Evolutionary conservation across 92 coral and sea anemone species (phyloP), one percentile per base, ranked within the genome.

Genomic region (Porites evermanni): DNA sequence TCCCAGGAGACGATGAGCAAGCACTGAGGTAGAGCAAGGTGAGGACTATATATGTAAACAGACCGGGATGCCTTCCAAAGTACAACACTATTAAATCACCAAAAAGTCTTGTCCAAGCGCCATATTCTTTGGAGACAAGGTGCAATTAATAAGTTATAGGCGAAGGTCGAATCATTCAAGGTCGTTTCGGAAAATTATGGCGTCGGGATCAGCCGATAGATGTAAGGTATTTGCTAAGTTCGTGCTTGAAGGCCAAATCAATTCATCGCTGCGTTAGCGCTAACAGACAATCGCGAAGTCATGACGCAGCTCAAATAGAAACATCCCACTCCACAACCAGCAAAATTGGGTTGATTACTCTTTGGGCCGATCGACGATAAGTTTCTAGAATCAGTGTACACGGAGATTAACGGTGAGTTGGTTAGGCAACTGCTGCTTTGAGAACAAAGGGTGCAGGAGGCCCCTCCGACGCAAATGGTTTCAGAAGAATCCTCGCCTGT

Each of bases 391-490:
- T 89, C 26, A 29, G 32, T 29, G 32, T 29, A 2, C 32, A 29
- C 32, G 32, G 32, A 29, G 32, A 29, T 29, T 29, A 75, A 78
- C 54, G 75, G 93, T 2, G 86, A 89, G 16, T 85, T 72, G 89
- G 68, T 89, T 53, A 84, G 92, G 53, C 69, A 88, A 75, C 32
- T 29, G 84, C 92, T 16, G 92, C 92, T n/a, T 38, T 88, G 78
- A 16, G 89, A 66, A 75, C 89, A 61, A 88, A 88, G 61, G 91
- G 91, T 19, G 53, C 84, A 11, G 89, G 92, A 68, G 89, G 85
- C 24, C 89, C 86, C 16, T 89, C 84, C 3, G 92, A 89, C 16
- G 73, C 50, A 11, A 69, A 69, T 11, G 47, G 73, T 29, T 29
- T 29, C 32, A 29, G 32, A 29, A 29, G 32, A 29, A 29, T 29